Percentiles rank a stretch among this genome's conserved stretches.
Conservation (phyloP, 2,113 vertebrate species). For the Spermophilus dauricus region DNA sequence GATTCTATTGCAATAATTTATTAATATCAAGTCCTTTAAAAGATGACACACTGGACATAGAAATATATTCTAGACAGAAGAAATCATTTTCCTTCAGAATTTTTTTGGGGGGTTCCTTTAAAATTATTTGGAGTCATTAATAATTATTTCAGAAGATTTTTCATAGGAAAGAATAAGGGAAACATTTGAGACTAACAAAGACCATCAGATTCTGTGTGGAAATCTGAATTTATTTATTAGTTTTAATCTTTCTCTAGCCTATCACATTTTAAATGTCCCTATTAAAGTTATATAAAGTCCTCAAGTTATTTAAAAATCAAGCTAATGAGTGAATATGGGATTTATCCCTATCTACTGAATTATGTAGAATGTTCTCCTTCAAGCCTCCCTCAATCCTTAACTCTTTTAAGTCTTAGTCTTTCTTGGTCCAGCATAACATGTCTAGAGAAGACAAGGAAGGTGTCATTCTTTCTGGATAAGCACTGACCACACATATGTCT, state of each 20-base stretch:
- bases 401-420: not conserved
- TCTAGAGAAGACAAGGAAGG: not conserved
- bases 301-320: conserved; percentile 70
- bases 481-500: not conserved
- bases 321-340: conserved; percentile 70
- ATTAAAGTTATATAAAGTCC: conserved; percentile 75
- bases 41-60: conserved; percentile 74
- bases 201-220: conserved; percentile 51
- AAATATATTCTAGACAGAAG: conserved; percentile 60
- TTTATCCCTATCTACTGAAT: conserved; percentile 68
- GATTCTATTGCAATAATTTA: conserved; percentile 85
- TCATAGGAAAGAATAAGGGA: conserved; percentile 65
- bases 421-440: not conserved
- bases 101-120: conserved; percentile 72
- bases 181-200: conserved; percentile 72
- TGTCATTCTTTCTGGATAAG: not conserved
- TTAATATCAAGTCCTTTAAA: conserved; percentile 86
- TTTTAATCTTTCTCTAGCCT: conserved; percentile 65
- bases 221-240: conserved; percentile 72
- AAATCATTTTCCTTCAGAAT: conserved; percentile 55
- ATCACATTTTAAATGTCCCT: conserved; percentile 73
- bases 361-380: conserved; percentile 56
- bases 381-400: conserved; percentile 4
- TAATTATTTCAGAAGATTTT: conserved; percentile 67
- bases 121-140: conserved; percentile 68